Conservation (phyloP, 2,888 invertebrate species). For the Netelia virgata region DNA sequence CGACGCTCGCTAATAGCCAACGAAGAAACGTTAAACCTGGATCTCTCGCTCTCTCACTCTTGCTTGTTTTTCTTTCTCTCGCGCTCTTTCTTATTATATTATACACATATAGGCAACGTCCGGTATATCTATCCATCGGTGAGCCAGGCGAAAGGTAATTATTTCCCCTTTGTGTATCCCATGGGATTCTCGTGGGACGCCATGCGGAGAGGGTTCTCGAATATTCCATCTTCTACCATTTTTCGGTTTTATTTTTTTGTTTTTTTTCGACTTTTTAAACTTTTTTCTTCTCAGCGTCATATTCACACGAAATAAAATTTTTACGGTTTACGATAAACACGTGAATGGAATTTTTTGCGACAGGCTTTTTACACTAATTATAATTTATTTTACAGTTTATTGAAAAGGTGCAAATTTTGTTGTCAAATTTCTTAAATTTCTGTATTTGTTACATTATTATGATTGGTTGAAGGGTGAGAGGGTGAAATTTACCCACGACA, state of each 20-base stretch:
- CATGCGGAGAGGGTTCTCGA: slow-evolving; percentile 77
- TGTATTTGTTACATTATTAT: too few species aligned
- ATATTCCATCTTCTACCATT: slow-evolving; percentile 43
- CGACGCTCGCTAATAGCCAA: slow-evolving; percentile 65
- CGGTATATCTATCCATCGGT: slow-evolving; percentile 71
- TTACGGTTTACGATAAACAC: slow-evolving; percentile 6
- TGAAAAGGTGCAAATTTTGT: too few species aligned
- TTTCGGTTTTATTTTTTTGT: slow-evolving; percentile 20
- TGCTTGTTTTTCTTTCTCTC: background rate
- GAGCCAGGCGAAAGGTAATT: slow-evolving; percentile 78
- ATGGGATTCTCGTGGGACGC: slow-evolving; percentile 75
- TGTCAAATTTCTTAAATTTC: too few species aligned
- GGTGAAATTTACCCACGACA: too few species aligned
- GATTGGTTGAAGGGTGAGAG: too few species aligned
- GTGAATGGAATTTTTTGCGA: background rate
- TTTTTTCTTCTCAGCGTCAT: slow-evolving; percentile 47
- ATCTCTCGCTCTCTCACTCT: slow-evolving; percentile 22
- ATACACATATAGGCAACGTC: slow-evolving; percentile 50
- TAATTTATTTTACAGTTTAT: background rate
- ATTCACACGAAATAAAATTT: slow-evolving; percentile 30
- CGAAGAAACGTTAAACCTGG: slow-evolving; percentile 50
- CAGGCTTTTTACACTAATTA: background rate
- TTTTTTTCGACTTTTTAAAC: background rate
- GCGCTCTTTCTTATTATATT: slow-evolving; percentile 3
- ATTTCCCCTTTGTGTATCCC: slow-evolving; percentile 80